Evolutionary conservation across 1,140 invertebrate species (phyloP), one percentile per base, ranked within the genome.

Genomic region (Brachystomella parvula): DNA sequence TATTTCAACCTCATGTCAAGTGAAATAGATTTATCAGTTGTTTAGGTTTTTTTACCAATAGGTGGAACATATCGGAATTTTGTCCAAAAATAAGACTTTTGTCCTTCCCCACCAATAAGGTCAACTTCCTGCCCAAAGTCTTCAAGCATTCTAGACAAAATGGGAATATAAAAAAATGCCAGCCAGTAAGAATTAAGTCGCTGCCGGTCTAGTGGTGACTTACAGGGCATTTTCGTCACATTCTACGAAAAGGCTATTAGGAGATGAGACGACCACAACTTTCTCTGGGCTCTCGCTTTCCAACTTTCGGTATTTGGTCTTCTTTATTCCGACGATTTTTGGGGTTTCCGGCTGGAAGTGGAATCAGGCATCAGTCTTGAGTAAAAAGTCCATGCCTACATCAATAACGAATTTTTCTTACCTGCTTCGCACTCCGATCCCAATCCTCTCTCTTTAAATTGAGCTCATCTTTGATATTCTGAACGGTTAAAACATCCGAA

Each of bases 211-310:
- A 15, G 12, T n/a, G n/a, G 6, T 3, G 19, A 66, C 68, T 73
- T 66, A 73, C 72, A 73, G 47, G 31, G 72, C 72, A 63, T 73
- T 73, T 69, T 73, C 72, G 64, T 73, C 72, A 66, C 72, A 73
- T 57, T 73, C 72, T 9, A 73, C 72, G 47, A 67, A 73, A n/a
- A 73, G 69, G 35, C 69, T 71, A 61, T 71, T 71, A 17, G 72
- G 64, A n/a, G 72, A 73, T 2, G 68, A 70, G 12, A 73, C 69
- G 2, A 71, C 69, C 0, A 68, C 64, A 19, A 71, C 69, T 69
- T 73, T 73, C 62, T 73, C 72, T 31, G 72, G 72, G 56, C 72
- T 73, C 56, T 73, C 71, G 56, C 68, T 73, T 47, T 73, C 69
- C 57, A 73, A 56, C 39, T 73, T 73, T 44, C 66, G 68, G 62